Conservation (phyloP, 2,113 vertebrate genomes). For the Parus major region DNA sequence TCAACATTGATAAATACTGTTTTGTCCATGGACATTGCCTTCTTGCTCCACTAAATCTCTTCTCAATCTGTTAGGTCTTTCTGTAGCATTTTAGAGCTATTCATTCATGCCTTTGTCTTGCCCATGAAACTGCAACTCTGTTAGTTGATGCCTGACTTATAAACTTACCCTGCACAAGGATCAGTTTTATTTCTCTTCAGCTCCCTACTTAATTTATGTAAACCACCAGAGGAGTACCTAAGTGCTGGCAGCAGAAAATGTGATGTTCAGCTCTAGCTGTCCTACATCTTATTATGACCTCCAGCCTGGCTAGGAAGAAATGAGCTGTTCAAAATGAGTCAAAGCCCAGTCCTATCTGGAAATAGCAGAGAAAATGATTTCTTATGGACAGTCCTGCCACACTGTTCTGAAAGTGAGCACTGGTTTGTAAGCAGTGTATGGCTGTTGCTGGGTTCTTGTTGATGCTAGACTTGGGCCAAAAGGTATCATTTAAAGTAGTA, state of each 20-base stretch:
- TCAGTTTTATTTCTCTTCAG: neutral
- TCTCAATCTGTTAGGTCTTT: neutral
- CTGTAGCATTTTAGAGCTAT: neutral
- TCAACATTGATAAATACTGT: neutral
- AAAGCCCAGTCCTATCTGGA: neutral
- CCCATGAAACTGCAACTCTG: neutral
- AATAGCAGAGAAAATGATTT: neutral
- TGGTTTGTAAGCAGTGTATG: neutral
- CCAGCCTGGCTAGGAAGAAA: neutral
- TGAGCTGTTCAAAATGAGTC: neutral
- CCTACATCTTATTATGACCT: rapidly evolving
- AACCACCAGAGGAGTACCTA: neutral
- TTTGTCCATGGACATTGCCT: neutral
- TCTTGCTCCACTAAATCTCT: neutral
- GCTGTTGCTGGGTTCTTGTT: neutral
- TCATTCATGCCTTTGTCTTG: neutral
- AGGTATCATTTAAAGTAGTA: neutral
- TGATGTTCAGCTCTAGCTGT: neutral
- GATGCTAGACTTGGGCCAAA: rapidly evolving
- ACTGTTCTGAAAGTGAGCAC: neutral
- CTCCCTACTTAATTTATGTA: neutral
- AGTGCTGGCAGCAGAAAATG: neutral
- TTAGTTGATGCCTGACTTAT: neutral
- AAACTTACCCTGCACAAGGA: neutral
- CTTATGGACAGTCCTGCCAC: neutral